Conservation (phyloP, 2,113 vertebrate genomes). For the Axis porcinus region DNA sequence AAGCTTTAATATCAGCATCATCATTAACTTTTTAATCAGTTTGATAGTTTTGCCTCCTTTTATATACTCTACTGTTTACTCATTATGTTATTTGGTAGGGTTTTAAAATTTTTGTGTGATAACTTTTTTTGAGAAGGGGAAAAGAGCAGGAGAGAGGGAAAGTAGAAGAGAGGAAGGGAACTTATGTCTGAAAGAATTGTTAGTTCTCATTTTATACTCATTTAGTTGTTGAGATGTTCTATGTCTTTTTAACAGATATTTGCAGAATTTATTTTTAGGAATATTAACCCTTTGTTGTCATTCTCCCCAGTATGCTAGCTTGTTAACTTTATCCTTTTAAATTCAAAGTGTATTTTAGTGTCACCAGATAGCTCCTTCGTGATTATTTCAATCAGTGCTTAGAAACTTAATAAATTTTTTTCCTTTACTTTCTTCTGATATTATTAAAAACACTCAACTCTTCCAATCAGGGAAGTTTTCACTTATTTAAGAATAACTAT, state of each 20-base stretch:
- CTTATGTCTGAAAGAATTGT: neutral
- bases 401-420: neutral
- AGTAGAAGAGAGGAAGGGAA: neutral
- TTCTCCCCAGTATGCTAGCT: neutral
- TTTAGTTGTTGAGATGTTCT: neutral
- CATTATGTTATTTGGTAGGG: neutral
- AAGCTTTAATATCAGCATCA: neutral
- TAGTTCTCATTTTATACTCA: neutral
- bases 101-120: neutral
- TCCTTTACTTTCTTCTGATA: neutral
- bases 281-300: neutral
- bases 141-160: neutral
- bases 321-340: neutral
- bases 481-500: neutral
- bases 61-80: neutral
- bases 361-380: neutral
- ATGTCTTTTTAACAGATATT: neutral
- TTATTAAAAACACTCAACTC: neutral
- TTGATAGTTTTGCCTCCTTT: neutral
- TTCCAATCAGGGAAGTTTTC: neutral
- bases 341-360: neutral
- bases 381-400: neutral
- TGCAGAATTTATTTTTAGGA: neutral
- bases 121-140: neutral
- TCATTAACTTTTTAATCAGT: neutral